Evolutionary conservation across 2,888 invertebrate genomes (phyloP), one percentile per base, ranked within the genome.

Genomic region (Tipula vernalis): DNA sequence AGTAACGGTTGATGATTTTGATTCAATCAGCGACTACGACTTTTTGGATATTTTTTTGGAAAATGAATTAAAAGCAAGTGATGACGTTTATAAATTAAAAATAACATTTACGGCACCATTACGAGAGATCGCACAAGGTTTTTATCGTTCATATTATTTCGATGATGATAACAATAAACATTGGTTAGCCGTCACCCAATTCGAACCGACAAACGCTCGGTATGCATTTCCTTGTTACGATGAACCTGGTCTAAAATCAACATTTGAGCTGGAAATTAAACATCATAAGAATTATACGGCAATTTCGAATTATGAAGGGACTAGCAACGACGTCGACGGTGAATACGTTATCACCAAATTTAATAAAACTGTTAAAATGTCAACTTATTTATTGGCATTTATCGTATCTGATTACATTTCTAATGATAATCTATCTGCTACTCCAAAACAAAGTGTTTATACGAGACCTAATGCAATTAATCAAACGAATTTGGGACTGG

Each of bases 311-410:
- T 91, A 91, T 91, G 5, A 6, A 2, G 95, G 94, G 94, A 36
- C 8, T 85, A 87, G 88, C 88, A n/a, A 88, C 15, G 10, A 51
- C 4, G 12, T 4, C 8, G 10, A 71, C 10, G 10, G 10, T 28
- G 87, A 87, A 18, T 88, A 90, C 87, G 88, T 88, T 8, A 91
- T 90, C 51, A 91, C 91, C 0, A 89, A 92, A 87, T 94, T 94
- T 87, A 90, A 91, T 87, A 92, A 93, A 85, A 94, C 94, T 0
- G 91, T 93, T 0, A 90, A 92, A 10, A 96, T 97, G 95, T 95
- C 96, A 1, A 93, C 96, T 0, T 98, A 98, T 89, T 92, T 98
- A 8, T 94, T 97, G 1, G 98, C 97, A 0, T 95, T 98, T 89
- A 92, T 97, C 5, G 94, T 98, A 0, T 96, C 96, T 0, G 92